Evolutionary conservation across 2,797 vertebrate species (phyloP).

Genomic region (Gymnopithys bicolor): DNA sequence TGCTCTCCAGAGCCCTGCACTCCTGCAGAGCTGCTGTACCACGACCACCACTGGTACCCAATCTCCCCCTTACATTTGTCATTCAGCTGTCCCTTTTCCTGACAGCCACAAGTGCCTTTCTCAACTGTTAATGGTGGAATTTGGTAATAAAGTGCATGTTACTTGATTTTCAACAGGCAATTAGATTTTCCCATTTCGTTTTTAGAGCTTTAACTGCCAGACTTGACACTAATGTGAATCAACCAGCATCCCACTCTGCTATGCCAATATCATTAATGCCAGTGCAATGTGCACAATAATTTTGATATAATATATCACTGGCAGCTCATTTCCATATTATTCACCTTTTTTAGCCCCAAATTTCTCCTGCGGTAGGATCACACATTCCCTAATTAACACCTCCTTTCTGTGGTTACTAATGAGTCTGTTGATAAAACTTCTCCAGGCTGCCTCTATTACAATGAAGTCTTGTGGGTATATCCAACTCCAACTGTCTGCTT

Average conservation of each 20-base stretch:
- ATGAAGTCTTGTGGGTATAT: constrained; percentile 71
- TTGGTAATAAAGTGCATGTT: constrained; percentile 44
- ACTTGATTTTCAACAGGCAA: constrained; percentile 38
- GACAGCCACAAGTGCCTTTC: not conserved
- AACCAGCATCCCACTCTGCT: constrained; percentile 18
- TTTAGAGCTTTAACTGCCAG: constrained; percentile 44
- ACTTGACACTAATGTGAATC: constrained; percentile 55
- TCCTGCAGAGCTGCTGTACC: not conserved
- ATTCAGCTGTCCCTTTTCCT: not conserved
- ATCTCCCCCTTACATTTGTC: not conserved
- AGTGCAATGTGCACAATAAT: constrained; percentile 38
- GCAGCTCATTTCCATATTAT: constrained; percentile 75
- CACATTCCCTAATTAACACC: constrained; percentile 78
- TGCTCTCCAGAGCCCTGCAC: not conserved
- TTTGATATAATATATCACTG: constrained; percentile 75
- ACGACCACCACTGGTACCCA: not conserved
- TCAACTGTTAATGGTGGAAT: not conserved
- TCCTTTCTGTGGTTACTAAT: constrained; percentile 64
- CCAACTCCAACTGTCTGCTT: constrained; percentile 62
- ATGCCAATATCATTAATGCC: constrained; percentile 23
- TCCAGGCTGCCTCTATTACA: constrained; percentile 50
- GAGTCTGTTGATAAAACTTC: constrained; percentile 52
- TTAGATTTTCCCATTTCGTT: constrained; percentile 43
- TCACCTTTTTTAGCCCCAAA: constrained; percentile 50
- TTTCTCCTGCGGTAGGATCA: constrained; percentile 64